Base-by-base conservation (phyloP, 2,888 invertebrate species). In the Chloroclystis v-ata region DNA sequence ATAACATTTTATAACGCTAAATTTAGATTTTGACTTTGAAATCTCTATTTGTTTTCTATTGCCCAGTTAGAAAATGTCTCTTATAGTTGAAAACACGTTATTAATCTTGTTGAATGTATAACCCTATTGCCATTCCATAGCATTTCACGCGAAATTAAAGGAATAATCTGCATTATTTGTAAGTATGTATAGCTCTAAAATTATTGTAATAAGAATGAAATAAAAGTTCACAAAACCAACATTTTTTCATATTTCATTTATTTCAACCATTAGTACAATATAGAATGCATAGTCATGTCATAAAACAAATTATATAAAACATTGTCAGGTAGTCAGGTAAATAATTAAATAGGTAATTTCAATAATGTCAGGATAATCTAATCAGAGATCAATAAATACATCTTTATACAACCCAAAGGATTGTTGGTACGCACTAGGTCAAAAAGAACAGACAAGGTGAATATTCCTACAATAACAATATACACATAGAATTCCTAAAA, bases 151-250 rank as follows among this genome's bases (percentile, higher is more conserved):
- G 47, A 49, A 46, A 56, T 49, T 44, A 44, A 45, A 52, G 44
- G 41, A 50, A 54, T 49, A 38, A 48, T 44, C 53, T 56, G 49
- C 54, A 54, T 54, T 50, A 47, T 42, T 49, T 61, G 49, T 56
- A 55, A 55, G 55, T 56, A 49, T 53, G 41, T 57, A 60, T 53
- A 56, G 56, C 47, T 51, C 55, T 55, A 43, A 60, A 60, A 60
- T 57, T 60, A 52, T 57, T 50, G 57, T 57, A 51, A 49, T 59
- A 58, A 58, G 54, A 38, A 56, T 47, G 46, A 52, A 59, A 57
- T 59, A 57, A 57, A 57, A 41, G 46, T 24, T 47, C 11, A 38
- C 40, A 55, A 54, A 49, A 43, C 42, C 54, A 54, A 45, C 2
- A 11, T 12, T 12, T 30, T 35, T 35, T 13, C 43, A 25, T 43